Conservation (phyloP, 2,797 vertebrate genomes). For the Melopsittacus undulatus region DNA sequence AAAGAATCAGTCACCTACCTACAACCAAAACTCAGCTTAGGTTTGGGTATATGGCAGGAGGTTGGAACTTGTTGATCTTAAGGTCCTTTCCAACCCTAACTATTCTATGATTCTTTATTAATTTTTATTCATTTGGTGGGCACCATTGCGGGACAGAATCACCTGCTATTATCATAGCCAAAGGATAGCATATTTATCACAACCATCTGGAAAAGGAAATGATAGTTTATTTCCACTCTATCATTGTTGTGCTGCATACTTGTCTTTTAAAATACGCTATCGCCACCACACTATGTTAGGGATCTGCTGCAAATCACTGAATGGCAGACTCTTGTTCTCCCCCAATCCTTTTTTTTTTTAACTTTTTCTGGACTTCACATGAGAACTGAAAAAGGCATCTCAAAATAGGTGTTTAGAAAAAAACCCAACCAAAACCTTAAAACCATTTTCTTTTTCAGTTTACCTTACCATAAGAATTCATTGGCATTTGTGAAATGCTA, state of each 20-base stretch:
- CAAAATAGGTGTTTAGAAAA: not conserved
- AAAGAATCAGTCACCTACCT: not conserved
- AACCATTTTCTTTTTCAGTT: not conserved
- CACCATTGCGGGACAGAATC: not conserved
- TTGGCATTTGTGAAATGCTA: not conserved
- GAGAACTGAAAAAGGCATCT: not conserved
- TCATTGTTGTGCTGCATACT: not conserved
- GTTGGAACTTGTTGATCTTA: too few relatives aligned
- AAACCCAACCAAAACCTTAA: not conserved
- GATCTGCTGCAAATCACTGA: not conserved
- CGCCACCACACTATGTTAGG: not conserved
- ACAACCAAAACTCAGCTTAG: not conserved
- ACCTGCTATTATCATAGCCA: not conserved
- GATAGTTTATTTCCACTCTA: not conserved
- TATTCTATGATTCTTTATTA: not conserved
- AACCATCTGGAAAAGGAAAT: not conserved
- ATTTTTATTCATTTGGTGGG: not conserved
- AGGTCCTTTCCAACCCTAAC: too few relatives aligned
- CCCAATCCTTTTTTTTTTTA: not conserved
- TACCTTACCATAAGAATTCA: not conserved
- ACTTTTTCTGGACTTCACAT: not conserved
- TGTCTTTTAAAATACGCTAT: not conserved
- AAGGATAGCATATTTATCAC: not conserved
- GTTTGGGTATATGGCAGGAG: not conserved
- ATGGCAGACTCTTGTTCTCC: not conserved